Evolutionary conservation across 2,113 vertebrate genomes (phyloP).

Genomic region (Macroglossus sobrinus): DNA sequence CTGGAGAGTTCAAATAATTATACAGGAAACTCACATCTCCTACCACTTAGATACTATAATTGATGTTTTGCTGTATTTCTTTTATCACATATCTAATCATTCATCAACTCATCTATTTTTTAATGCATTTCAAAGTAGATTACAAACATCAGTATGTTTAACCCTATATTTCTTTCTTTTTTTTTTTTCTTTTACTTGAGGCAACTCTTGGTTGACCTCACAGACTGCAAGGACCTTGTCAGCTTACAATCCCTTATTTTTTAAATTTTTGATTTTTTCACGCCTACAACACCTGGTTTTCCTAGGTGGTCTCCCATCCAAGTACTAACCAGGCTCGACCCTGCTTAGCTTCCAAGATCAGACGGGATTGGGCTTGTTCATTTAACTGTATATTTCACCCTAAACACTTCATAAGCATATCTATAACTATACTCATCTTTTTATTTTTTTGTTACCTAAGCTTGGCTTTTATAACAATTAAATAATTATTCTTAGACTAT

Average conservation of each 20-base stretch:
- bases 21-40: not conserved
- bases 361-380: too few species aligned
- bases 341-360: too few species aligned
- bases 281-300: too few species aligned
- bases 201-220: too few species aligned
- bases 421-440: not conserved
- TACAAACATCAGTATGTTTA: not conserved
- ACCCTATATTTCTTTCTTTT: too few species aligned
- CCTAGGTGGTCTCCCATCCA: too few species aligned
- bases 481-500: not conserved
- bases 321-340: too few species aligned
- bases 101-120: not conserved
- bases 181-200: too few species aligned
- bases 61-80: not conserved
- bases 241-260: too few species aligned
- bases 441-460: not conserved
- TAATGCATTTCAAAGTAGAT: slow-evolving; percentile 7
- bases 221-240: too few species aligned
- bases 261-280: too few species aligned
- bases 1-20: not conserved
- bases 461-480: not conserved
- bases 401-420: not conserved
- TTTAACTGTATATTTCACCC: not conserved
- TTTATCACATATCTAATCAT: not conserved
- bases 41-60: not conserved